Evolutionary conservation across 1,140 invertebrate genomes (phyloP).

Genomic region (Polypedilum pembai): DNA sequence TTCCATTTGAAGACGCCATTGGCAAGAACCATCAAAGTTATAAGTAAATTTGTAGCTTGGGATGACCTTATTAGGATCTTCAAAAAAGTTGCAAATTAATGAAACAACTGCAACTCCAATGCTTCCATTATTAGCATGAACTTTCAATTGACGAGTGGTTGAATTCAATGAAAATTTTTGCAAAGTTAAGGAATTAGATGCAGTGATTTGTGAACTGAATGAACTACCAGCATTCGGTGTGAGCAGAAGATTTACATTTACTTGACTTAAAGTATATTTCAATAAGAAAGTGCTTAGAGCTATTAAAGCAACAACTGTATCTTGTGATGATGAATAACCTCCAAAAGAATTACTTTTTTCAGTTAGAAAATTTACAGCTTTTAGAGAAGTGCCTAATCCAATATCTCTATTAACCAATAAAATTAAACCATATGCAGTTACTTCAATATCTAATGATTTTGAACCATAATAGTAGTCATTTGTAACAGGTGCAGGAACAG

Average conservation of each 20-base stretch:
- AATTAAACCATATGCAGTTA: slow-evolving; percentile 68
- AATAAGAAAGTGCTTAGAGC: slow-evolving; percentile 54
- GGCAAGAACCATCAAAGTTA: background rate
- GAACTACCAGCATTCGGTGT: background rate
- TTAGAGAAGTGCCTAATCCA: slow-evolving; percentile 47
- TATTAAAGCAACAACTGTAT: slow-evolving; percentile 59
- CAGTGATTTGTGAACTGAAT: slow-evolving; percentile 35
- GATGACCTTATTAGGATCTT: background rate
- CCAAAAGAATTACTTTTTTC: slow-evolving; percentile 66
- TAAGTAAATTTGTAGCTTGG: background rate
- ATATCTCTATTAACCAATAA: slow-evolving; percentile 50
- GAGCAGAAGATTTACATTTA: slow-evolving; percentile 34
- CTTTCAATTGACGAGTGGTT: background rate
- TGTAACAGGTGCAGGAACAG: background rate
- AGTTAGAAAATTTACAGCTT: slow-evolving; percentile 61
- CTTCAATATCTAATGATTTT: slow-evolving; percentile 65
- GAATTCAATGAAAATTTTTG: slow-evolving; percentile 42
- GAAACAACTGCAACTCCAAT: background rate
- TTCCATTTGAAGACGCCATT: background rate
- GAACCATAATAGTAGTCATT: slow-evolving; percentile 49
- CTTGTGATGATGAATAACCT: slow-evolving; percentile 67
- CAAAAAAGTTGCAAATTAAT: background rate
- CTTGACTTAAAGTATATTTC: slow-evolving; percentile 34
- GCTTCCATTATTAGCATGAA: background rate
- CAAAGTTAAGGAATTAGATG: slow-evolving; percentile 44